Evolutionary conservation across 1,140 invertebrate genomes (phyloP), one percentile per base, ranked within the genome.

Genomic region (Eulimnadia texana): DNA sequence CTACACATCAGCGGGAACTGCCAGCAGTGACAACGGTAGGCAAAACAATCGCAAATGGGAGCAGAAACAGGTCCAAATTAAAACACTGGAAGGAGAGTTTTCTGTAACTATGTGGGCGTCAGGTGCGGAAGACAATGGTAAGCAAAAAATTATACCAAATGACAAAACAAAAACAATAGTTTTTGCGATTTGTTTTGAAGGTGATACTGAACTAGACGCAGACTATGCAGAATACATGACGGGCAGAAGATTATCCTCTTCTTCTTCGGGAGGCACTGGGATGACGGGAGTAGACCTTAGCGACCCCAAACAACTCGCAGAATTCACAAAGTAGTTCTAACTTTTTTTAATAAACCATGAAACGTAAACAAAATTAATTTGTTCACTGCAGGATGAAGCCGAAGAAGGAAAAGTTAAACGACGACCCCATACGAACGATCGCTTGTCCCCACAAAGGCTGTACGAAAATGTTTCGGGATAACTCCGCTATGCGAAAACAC

Each of bases 91-190:
- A 77, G 93, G 93, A 47, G 93, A 96, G 78, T 98, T 98, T 77
- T 94, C 90, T 56, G 93, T 98, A 53, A 97, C 93, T 55, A 97
- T 97, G 91, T 98, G 93, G 93, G 92, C 93, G 25, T 93, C 92
- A 1, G 93, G 93, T 0, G 33, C 33, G 33, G 71, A 65, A 23
- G 89, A 92, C 66, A 90, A 93, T 70, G 90, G 88, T 86, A 76
- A 57, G 54, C 28, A 42, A 9, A 6, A 42, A 6, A 16, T 42
- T 42, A 9, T 16, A 6, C 33, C 33, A 42, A 6, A 42, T 42
- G 6, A 42, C 6, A 16, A 9, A 16, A 9, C 33, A 42, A 42
- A 42, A 42, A 42, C 16, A 16, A 42, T 16, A 9, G 33, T 42
- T 42, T 42, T n/a, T n/a, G n/a, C n/a, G 33, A 9, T 42, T 42